Conservation (phyloP, 2,797 vertebrate genomes). For the Odontamblyopus rebecca region DNA sequence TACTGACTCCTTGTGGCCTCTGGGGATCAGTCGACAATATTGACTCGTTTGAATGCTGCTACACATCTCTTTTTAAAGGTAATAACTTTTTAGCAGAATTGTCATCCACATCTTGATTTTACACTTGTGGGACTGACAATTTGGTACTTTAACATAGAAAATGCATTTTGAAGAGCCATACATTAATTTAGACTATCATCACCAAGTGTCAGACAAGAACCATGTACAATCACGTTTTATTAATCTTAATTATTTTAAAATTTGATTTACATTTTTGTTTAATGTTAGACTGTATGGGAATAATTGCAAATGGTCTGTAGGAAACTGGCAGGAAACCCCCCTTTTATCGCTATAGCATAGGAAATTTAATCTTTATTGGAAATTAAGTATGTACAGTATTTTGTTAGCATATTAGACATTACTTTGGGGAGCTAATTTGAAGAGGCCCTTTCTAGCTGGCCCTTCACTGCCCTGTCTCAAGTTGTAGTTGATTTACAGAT, state of each 20-base stretch:
- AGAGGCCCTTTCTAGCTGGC: slow-evolving; percentile 22
- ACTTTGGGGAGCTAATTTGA: not conserved
- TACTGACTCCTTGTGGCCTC: slow-evolving; percentile 16
- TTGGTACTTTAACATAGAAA: slow-evolving; percentile 46
- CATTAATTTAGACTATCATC: slow-evolving; percentile 36
- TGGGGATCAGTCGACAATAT: not conserved
- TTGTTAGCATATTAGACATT: not conserved
- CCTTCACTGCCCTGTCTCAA: slow-evolving; percentile 21
- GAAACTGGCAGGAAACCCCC: not conserved
- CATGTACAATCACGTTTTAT: slow-evolving; percentile 24
- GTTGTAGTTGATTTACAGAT: slow-evolving; percentile 31
- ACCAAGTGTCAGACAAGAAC: slow-evolving; percentile 29
- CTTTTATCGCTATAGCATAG: not conserved
- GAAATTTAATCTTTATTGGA: not conserved
- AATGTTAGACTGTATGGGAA: slow-evolving; percentile 16
- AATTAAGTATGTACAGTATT: not conserved
- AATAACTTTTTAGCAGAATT: not conserved
- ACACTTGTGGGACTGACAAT: not conserved
- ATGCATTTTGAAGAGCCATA: slow-evolving; percentile 31
- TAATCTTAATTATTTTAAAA: slow-evolving; percentile 9
- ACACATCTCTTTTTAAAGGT: not conserved
- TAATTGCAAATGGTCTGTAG: slow-evolving; percentile 45
- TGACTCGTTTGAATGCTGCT: not conserved
- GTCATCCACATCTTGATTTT: not conserved
- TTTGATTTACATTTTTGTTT: not conserved